Conservation (phyloP, 2,888 invertebrate genomes). For the Trachelus stipa region DNA sequence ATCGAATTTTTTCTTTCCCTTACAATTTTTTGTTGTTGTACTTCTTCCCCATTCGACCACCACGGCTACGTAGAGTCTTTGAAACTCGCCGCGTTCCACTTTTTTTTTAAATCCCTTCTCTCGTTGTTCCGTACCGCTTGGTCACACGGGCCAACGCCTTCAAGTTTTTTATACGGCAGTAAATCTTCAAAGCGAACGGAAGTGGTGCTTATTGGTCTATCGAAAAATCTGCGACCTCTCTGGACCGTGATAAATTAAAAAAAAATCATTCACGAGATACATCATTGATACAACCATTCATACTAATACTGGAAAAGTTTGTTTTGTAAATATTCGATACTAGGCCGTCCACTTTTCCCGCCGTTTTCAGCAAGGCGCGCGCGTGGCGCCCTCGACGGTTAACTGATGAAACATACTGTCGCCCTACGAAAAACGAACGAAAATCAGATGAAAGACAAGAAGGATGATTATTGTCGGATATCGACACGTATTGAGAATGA, state of each 20-base stretch:
- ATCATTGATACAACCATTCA: not conserved
- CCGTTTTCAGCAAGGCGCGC: not conserved
- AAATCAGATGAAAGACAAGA: not conserved
- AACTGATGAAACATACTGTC: not conserved
- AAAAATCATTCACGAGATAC: not conserved
- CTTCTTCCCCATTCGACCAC: not conserved
- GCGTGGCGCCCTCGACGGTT: not conserved
- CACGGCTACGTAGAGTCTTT: not conserved
- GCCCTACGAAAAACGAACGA: not conserved
- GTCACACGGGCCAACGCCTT: not conserved
- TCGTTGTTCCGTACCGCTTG: not conserved
- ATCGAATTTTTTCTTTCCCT: not conserved
- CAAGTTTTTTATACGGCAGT: not conserved
- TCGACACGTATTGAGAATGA: not conserved
- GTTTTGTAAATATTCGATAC: not conserved
- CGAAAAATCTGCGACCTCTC: not conserved
- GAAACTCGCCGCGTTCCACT: not conserved
- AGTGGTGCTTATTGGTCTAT: not conserved
- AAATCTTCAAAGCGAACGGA: not conserved
- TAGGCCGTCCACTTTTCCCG: not conserved
- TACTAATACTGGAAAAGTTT: not conserved
- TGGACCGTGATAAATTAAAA: not conserved
- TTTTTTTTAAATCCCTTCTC: slow-evolving; percentile 1
- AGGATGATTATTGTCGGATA: not conserved
- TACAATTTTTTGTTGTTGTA: not conserved